Evolutionary conservation across 2,797 vertebrate genomes (phyloP), one percentile per base, ranked within the genome.

Genomic region (Cuniculus paca): DNA sequence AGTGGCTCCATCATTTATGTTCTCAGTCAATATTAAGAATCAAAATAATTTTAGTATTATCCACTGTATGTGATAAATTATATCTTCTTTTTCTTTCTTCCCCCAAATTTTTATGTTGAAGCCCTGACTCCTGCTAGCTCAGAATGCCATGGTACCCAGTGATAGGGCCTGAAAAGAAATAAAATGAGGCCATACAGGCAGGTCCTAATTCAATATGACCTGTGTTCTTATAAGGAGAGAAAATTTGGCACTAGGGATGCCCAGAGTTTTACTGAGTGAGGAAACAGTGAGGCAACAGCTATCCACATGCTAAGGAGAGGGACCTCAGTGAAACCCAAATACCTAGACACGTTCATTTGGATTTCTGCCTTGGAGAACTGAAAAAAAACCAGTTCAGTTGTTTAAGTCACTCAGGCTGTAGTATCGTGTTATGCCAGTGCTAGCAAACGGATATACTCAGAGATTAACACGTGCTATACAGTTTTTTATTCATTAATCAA

Each of bases 281-380:
- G 28, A n/a, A 74, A 36, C 36, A 31, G 16, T 4, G 13, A 31
- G n/a, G 7, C 2, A 1, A n/a, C 1, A 2, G 5, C 14, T 13
- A 3, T n/a, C 60, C 48, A 2, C 16, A 54, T 14, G 28, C 28
- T 45, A 28, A 2, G 11, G 60, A 9, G 16, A 58, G 16, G 39
- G 19, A 39, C 34, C 60, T 36, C 82, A 68, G 60, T 58, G 36
- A 34, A 28, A n/a, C 14, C 10, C 2, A 56, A 26, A 22, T 13
- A 22, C 28, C 11, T 1, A 22, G 36, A n/a, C 31, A n/a, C 22
- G 17, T 45, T 56, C 42, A 28, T 12, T 13, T 48, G 5, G 34
- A 70, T 24, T 48, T 70, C 48, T 86, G n/a, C 48, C 50, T 7
- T 26, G 13, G 42, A 39, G 9, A 70, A 42, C 9, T 39, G 10